Evolutionary conservation across 2,797 vertebrate species (phyloP).

Genomic region (Liasis olivaceus): DNA sequence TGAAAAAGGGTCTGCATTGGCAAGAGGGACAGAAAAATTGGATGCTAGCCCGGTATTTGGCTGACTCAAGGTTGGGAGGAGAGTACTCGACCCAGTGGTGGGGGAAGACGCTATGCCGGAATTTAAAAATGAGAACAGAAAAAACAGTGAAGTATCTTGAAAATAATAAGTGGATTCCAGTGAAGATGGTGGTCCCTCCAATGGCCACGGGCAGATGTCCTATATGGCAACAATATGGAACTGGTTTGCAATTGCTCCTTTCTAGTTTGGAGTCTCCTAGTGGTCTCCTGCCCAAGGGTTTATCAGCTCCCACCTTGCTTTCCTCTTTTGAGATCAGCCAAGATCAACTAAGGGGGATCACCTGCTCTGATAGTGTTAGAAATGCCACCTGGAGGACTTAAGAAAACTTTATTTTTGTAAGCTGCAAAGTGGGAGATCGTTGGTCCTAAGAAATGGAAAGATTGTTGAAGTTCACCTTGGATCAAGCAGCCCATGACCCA

Average conservation of each 20-base stretch:
- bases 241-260: neutral
- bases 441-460: neutral
- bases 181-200: too few species aligned
- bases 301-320: neutral
- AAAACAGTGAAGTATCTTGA: slow-evolving; percentile 5
- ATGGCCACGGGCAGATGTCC: too few species aligned
- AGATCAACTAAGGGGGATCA: neutral
- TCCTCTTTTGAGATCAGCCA: neutral
- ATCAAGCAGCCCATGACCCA: neutral
- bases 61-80: neutral
- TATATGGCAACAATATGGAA: neutral
- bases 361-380: neutral
- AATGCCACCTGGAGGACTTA: neutral
- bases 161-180: neutral
- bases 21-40: neutral
- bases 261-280: neutral
- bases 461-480: neutral
- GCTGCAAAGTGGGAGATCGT: neutral
- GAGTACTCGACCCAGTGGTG: neutral
- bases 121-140: neutral
- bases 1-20: neutral
- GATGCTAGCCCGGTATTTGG: neutral
- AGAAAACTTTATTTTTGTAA: neutral
- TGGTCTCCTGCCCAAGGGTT: neutral
- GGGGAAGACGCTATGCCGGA: too few species aligned